Percentiles rank a stretch among this genome's conserved stretches.
Evolutionary conservation across 2,888 invertebrate species (phyloP).

Genomic region (Drosophila differens): DNA sequence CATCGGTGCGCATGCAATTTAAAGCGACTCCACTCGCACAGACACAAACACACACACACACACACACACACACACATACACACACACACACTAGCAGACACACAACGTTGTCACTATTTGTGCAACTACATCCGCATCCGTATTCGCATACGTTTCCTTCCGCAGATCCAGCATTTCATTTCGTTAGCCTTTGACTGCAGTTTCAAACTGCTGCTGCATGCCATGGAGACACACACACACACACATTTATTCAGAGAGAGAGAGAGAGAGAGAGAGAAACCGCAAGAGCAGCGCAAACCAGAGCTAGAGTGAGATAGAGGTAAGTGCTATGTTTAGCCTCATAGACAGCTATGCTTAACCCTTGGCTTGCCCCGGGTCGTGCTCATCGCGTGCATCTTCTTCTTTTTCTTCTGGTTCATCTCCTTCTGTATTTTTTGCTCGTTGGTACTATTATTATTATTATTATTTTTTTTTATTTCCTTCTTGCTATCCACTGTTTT

Average conservation of each 20-base stretch:
- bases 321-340: slow-evolving; percentile 15
- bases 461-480: slow-evolving; percentile 24
- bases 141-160: slow-evolving; percentile 14
- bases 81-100: background rate
- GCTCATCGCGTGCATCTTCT: slow-evolving; percentile 28
- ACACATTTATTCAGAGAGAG: background rate
- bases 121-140: slow-evolving; percentile 48
- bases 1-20: slow-evolving; percentile 58
- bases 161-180: slow-evolving; percentile 36
- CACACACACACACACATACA: slow-evolving; percentile 12
- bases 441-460: slow-evolving; percentile 8
- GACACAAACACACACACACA: background rate
- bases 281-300: slow-evolving; percentile 29
- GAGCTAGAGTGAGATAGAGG: background rate
- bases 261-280: slow-evolving; percentile 1
- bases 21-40: slow-evolving; percentile 30
- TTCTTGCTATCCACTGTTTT: slow-evolving; percentile 2
- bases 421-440: background rate
- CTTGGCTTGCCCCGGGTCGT: slow-evolving; percentile 45
- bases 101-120: slow-evolving; percentile 39
- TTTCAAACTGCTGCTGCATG: slow-evolving; percentile 29
- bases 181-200: slow-evolving; percentile 54
- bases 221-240: slow-evolving; percentile 20
- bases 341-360: slow-evolving; percentile 50
- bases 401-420: slow-evolving; percentile 6